Percentiles rank a stretch among this genome's conserved stretches.
Evolutionary conservation across 1,140 invertebrate species (phyloP).

Genomic region (Yoshiicerus persimilis): DNA sequence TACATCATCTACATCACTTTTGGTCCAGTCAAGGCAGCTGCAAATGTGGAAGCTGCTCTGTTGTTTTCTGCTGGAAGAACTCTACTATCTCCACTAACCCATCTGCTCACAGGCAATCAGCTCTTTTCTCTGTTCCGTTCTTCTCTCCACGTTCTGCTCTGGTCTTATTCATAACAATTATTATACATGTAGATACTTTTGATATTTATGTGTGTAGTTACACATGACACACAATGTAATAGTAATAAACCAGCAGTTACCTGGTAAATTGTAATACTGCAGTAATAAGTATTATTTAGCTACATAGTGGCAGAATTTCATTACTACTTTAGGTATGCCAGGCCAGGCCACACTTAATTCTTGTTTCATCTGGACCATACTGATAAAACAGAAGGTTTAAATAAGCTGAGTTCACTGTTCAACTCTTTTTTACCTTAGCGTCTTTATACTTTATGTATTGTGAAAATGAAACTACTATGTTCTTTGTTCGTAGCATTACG

Average conservation of each 20-base stretch:
- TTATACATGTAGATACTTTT: not conserved
- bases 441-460: too few relatives aligned
- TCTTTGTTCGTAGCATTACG: too few relatives aligned
- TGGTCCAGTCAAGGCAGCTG: constrained; percentile 3
- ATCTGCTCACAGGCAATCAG: not conserved
- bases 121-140: not conserved
- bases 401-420: not conserved
- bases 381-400: not conserved
- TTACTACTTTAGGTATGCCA: not conserved
- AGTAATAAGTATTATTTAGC: not conserved
- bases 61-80: not conserved
- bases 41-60: not conserved
- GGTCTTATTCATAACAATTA: too few relatives aligned
- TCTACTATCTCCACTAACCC: not conserved
- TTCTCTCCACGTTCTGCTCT: not conserved
- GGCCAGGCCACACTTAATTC: not conserved
- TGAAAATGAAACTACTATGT: too few relatives aligned
- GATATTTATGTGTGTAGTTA: not conserved
- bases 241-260: not conserved
- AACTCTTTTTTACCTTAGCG: not conserved
- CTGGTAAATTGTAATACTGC: not conserved
- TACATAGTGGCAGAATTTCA: not conserved
- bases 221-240: not conserved
- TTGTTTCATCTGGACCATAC: not conserved
- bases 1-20: not conserved